Conservation (phyloP, 2,113 vertebrate species). For the Saccopteryx bilineata region DNA sequence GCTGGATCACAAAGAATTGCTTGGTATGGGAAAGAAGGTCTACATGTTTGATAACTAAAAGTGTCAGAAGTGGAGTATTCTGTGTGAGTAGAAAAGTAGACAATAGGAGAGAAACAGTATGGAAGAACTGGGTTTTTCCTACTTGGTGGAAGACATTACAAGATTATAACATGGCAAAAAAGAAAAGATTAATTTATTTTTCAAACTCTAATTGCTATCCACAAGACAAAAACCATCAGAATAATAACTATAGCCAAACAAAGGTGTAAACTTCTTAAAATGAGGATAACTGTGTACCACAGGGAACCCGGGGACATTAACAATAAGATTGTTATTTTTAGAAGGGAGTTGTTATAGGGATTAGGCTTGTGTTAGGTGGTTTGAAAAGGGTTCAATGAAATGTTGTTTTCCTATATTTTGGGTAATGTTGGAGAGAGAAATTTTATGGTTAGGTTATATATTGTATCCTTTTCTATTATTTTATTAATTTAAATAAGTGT, state of each 20-base stretch:
- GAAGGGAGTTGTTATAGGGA: neutral
- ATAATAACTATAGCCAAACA: neutral
- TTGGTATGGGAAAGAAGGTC: neutral
- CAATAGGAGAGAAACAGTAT: neutral
- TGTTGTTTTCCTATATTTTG: neutral
- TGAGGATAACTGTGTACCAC: neutral
- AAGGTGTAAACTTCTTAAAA: neutral
- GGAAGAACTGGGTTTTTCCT: neutral
- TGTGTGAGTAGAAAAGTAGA: neutral
- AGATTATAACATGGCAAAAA: neutral
- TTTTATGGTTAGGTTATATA: neutral
- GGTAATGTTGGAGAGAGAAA: neutral
- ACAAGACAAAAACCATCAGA: neutral
- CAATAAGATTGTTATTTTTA: neutral
- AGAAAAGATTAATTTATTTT: neutral
- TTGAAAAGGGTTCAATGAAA: neutral
- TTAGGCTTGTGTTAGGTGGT: neutral
- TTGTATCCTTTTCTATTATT: neutral
- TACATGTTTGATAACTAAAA: neutral
- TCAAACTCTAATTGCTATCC: neutral
- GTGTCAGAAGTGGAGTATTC: neutral
- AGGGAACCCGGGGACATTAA: neutral
- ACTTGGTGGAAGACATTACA: neutral
- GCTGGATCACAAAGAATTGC: neutral
- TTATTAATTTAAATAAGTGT: neutral